These are phyloP conservation scores for Siphamia tubifer DNA, from an alignment of 2,113 vertebrate species.

Conservation along the genomic window DNA sequence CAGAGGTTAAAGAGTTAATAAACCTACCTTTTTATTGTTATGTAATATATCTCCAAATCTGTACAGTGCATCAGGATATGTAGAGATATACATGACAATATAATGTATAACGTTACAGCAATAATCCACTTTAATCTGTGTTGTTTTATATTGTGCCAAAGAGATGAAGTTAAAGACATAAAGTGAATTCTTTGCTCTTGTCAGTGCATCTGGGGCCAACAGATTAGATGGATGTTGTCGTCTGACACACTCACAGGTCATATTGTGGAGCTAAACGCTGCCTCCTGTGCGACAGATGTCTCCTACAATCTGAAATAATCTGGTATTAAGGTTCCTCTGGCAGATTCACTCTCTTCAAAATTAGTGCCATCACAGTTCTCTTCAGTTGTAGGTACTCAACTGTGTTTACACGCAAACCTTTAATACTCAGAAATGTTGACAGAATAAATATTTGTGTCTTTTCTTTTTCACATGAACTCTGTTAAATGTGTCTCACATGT, in stretches of 20 bases:
- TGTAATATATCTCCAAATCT: no score
- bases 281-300: conserved; percentile 43
- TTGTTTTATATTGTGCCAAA: not conserved
- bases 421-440: conserved; percentile 5
- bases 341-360: conserved; percentile 17
- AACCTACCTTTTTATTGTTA: no score
- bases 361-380: not conserved
- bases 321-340: conserved; percentile 53
- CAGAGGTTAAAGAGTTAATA: no score
- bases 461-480: no score
- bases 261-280: conserved; percentile 35
- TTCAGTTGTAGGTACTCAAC: conserved; percentile 15
- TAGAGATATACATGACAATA: no score
- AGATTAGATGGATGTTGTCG: conserved; percentile 35
- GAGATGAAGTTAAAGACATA: not conserved
- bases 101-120: not conserved
- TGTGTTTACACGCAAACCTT: not conserved
- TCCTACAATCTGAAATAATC: conserved; percentile 63
- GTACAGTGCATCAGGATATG: no score
- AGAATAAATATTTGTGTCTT: conserved; percentile 3
- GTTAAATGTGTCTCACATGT: no score
- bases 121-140: not conserved
- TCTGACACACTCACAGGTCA: conserved; percentile 27
- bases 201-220: not conserved
- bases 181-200: not conserved